A percentile compares a stretch with the other conserved stretches of the same genome.
Conservation (phyloP, 2,797 vertebrate genomes). For the Limosa lapponica region DNA sequence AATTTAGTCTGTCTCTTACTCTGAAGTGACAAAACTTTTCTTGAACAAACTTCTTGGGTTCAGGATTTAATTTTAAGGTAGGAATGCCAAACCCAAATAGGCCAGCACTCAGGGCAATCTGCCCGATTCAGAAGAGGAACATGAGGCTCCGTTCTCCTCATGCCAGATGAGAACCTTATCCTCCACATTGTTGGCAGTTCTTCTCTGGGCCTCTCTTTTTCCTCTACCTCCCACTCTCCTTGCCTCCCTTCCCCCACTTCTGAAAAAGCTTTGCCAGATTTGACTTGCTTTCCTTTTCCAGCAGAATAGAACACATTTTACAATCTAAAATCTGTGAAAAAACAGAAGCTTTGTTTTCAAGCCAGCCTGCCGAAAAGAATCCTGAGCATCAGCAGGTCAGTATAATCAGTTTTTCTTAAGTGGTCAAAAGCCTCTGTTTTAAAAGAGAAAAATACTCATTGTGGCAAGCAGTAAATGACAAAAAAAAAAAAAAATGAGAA, state of each 20-base stretch:
- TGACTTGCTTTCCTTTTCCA: not conserved
- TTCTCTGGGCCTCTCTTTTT: not conserved
- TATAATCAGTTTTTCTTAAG: not conserved
- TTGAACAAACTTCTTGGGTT: not conserved
- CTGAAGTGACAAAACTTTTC: not conserved
- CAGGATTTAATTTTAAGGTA: conserved; percentile 3
- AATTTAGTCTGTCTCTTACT: not conserved
- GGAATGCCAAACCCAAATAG: not conserved
- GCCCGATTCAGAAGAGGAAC: not conserved
- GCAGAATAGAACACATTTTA: not conserved
- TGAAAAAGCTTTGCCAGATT: not conserved
- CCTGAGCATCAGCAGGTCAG: not conserved
- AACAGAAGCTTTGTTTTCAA: not conserved
- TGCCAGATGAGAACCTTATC: not conserved
- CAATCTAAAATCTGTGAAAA: not conserved
- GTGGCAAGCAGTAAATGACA: not conserved
- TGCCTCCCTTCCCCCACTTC: not conserved
- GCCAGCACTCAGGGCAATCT: not conserved
- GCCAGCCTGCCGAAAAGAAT: not conserved
- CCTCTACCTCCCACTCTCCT: not conserved
- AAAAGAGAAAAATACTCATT: not conserved
- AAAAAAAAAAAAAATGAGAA: not conserved
- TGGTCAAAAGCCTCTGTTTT: not conserved
- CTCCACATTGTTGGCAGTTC: not conserved
- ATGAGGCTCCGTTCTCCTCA: not conserved